Evolutionary conservation across 2,888 invertebrate genomes (phyloP).

Genomic region (Rhyacophila evoluta): DNA sequence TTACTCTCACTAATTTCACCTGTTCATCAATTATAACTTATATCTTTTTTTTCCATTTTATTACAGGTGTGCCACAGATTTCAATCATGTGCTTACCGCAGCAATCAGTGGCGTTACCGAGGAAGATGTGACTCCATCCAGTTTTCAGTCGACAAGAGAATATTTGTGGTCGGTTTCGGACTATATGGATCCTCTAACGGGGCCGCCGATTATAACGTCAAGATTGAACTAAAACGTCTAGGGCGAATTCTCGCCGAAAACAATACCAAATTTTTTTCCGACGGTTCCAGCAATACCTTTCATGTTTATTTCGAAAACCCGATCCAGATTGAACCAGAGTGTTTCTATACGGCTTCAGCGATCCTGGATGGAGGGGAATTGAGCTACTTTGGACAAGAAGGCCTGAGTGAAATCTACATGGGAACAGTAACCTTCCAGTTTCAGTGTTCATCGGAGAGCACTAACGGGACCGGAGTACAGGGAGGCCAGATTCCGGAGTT

Average conservation of each 20-base stretch:
- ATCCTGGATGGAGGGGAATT: constrained; percentile 93
- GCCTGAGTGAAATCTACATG: constrained; percentile 93
- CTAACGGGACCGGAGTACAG: constrained; percentile 97
- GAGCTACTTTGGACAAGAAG: constrained; percentile 97
- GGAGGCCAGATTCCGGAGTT: constrained; percentile 98
- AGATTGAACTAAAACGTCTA: constrained; percentile 91
- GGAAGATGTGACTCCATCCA: constrained; percentile 97
- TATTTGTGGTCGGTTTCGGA: constrained; percentile 96
- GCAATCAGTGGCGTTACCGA: constrained; percentile 97
- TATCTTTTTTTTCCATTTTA: constrained; percentile 49
- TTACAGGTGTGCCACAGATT: constrained; percentile 94
- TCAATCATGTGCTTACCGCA: constrained; percentile 95
- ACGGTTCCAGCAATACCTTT: constrained; percentile 96
- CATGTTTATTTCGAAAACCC: constrained; percentile 86
- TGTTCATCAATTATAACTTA: too few relatives aligned
- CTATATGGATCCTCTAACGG: constrained; percentile 96
- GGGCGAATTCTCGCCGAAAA: constrained; percentile 92
- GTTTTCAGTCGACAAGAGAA: constrained; percentile 94
- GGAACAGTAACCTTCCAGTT: constrained; percentile 97
- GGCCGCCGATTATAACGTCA: constrained; percentile 94
- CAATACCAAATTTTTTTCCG: constrained; percentile 94
- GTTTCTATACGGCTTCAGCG: constrained; percentile 95
- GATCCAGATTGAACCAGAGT: constrained; percentile 91
- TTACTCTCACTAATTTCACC: too few relatives aligned
- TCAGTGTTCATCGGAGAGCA: constrained; percentile 97